Conservation (phyloP, 2,797 vertebrate species). For the Alosa sapidissima region DNA sequence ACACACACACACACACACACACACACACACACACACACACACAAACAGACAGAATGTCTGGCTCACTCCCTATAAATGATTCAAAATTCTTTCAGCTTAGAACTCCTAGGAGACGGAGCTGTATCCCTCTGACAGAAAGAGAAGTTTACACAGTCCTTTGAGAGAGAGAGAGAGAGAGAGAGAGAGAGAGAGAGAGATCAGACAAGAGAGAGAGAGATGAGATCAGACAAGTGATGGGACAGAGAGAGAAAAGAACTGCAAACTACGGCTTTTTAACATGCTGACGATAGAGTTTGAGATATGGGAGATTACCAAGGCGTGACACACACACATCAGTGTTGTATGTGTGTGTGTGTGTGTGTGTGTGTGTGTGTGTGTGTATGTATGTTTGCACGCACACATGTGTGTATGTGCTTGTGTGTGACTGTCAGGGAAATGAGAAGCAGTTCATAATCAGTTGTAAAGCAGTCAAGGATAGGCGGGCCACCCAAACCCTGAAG, state of each 20-base stretch:
- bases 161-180: neutral
- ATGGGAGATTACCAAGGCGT: neutral
- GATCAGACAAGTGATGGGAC: neutral
- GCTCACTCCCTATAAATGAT: neutral
- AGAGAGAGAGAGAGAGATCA: neutral
- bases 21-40: too few species aligned
- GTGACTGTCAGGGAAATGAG: neutral
- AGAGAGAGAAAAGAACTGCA: neutral
- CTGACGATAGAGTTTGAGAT: conserved; percentile 11
- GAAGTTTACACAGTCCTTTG: neutral
- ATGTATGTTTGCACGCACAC: too few species aligned
- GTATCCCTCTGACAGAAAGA: neutral
- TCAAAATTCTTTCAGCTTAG: neutral
- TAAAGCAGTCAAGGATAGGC: neutral
- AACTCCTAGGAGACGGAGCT: neutral
- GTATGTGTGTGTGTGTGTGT: too few species aligned
- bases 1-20: too few species aligned
- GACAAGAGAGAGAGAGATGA: neutral
- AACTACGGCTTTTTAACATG: neutral
- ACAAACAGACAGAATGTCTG: neutral
- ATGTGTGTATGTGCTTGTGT: neutral
- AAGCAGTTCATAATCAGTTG: too few species aligned
- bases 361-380: neutral
- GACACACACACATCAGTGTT: too few species aligned
- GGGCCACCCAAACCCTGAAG: neutral